phyloP scores from a whole-genome alignment of 2,888 invertebrate species.

The Scrobipalpa costella region DNA sequence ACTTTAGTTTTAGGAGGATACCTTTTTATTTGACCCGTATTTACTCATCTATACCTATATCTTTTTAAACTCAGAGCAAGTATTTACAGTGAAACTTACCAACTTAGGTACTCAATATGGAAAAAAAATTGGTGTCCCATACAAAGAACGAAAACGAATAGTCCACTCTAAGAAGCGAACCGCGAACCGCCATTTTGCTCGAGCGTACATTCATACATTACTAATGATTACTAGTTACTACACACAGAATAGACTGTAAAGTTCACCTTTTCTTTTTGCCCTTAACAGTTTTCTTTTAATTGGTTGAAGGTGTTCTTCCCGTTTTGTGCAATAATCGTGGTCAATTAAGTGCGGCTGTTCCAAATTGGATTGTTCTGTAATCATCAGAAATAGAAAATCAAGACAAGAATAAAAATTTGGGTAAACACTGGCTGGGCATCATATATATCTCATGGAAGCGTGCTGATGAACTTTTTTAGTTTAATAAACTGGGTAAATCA shows the following conservation, averaged over 20 bases:
- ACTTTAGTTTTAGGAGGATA: too few relatives aligned
- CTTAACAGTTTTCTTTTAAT: constrained; percentile 14
- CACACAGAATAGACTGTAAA: background rate
- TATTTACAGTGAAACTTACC: constrained; percentile 14
- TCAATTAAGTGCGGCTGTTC: constrained; percentile 18
- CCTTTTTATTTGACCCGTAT: too few relatives aligned
- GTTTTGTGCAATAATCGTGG: constrained; percentile 17
- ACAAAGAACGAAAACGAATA: constrained; percentile 8
- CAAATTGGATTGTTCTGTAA: constrained; percentile 13
- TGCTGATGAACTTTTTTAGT: too few relatives aligned
- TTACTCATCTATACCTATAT: too few relatives aligned
- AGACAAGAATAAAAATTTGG: background rate
- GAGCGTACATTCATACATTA: constrained; percentile 7
- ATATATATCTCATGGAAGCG: too few relatives aligned
- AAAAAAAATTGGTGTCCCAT: constrained; percentile 13
- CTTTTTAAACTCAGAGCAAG: constrained; percentile 13
- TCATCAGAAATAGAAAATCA: constrained; percentile 11
- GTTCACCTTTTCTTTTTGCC: constrained; percentile 7
- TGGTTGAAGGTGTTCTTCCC: constrained; percentile 9
- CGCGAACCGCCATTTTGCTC: constrained; percentile 6
- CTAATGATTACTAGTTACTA: constrained; percentile 7
- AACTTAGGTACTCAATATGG: constrained; percentile 13
- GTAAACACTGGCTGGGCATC: too few relatives aligned
- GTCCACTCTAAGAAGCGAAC: constrained; percentile 14
- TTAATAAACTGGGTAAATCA: too few relatives aligned